phyloP scores from a whole-genome alignment of 2,113 vertebrate genomes.

The Verasper variegatus region DNA sequence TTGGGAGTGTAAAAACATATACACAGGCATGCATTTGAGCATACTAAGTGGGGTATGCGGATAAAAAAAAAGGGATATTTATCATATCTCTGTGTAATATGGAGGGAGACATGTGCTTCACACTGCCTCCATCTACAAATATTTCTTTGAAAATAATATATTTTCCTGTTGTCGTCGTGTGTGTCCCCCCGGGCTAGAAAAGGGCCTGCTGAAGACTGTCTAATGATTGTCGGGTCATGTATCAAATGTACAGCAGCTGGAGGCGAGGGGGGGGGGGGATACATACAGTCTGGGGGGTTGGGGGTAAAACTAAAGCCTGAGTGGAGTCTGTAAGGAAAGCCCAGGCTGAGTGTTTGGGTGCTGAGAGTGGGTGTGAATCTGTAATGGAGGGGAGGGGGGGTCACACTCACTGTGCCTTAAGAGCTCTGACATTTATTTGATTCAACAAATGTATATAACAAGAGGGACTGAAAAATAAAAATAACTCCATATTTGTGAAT shows the following conservation, averaged over 20 bases:
- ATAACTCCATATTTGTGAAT: background rate
- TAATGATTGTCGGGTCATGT: constrained; percentile 62
- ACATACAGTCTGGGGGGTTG: constrained; percentile 57
- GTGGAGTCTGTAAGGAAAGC: constrained; percentile 51
- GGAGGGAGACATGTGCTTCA: background rate
- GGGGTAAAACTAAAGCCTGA: constrained; percentile 47
- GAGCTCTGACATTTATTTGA: constrained; percentile 36
- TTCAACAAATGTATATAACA: constrained; percentile 12
- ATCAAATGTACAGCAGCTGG: constrained; percentile 77
- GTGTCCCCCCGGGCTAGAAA: constrained; percentile 49
- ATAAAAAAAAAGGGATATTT: background rate
- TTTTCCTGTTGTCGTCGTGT: constrained; percentile 72
- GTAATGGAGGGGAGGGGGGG: constrained; percentile 46
- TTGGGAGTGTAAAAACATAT: background rate
- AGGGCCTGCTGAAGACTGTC: constrained; percentile 55
- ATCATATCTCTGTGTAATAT: constrained; percentile 36
- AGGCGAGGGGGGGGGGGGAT: constrained; percentile 60
- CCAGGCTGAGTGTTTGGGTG: constrained; percentile 57
- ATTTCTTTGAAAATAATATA: constrained; percentile 77
- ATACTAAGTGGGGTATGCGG: background rate
- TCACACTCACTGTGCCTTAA: background rate
- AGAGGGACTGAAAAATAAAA: background rate
- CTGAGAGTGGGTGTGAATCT: constrained; percentile 47
- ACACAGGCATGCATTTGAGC: background rate
- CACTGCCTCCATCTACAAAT: constrained; percentile 73